phyloP scores from a whole-genome alignment of 2,797 vertebrate species.

The Rhynchotus rufescens region DNA sequence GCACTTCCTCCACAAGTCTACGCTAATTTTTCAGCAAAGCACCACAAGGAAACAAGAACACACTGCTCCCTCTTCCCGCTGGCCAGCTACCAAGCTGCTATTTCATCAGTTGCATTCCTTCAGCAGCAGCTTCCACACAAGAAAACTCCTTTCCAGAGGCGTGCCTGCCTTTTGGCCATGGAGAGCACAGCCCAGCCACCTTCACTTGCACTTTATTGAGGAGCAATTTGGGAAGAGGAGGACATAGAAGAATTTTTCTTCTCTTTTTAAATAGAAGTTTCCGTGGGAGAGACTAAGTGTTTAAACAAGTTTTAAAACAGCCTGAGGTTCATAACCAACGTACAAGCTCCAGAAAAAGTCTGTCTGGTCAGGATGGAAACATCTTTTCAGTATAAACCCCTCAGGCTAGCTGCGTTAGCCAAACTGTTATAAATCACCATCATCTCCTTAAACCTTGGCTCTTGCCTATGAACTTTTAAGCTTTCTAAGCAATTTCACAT shows the following conservation, averaged over 20 bases:
- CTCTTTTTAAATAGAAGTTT: background rate
- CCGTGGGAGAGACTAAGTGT: accelerated
- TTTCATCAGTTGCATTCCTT: background rate
- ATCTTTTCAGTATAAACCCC: background rate
- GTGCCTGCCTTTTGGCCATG: background rate
- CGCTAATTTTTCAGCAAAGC: background rate
- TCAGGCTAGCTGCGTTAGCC: background rate
- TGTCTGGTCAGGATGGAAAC: background rate
- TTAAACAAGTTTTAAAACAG: background rate
- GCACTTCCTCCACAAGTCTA: background rate
- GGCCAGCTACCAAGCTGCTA: background rate
- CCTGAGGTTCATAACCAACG: background rate
- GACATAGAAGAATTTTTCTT: background rate
- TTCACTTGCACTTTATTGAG: accelerated
- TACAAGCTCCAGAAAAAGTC: background rate
- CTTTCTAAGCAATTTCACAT: background rate
- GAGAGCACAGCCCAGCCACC: background rate
- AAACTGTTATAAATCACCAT: background rate
- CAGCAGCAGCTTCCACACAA: background rate
- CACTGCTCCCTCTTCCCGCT: background rate
- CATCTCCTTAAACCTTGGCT: background rate
- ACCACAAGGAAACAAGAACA: background rate
- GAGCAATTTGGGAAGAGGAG: background rate
- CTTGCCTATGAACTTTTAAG: background rate
- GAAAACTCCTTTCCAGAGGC: background rate